Base-by-base conservation (phyloP, 2,888 invertebrate species). In the Athalia rosae region DNA sequence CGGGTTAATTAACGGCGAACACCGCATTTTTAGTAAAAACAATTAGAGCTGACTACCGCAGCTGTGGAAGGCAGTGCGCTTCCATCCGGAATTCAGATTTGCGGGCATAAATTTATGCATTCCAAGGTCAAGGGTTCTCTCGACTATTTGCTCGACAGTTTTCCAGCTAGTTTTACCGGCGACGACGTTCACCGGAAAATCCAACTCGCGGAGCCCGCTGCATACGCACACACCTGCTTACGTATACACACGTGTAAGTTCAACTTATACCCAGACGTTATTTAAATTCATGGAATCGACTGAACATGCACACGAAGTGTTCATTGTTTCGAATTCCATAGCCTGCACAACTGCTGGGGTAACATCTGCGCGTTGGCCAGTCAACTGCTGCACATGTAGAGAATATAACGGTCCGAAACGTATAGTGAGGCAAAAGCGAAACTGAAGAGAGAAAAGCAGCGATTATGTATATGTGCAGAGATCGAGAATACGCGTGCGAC, bases 181-280 rank as follows among this genome's bases (percentile, higher is more conserved):
- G 28, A 28, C 28, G 28, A 28, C 28, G 28, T 28, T 28, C 28
- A 28, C 28, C 28, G 2, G 2, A 28, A 28, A 28, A 28, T 64
- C 11, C 45, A 6, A 62, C 6, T n/a, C 4, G 45, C 6, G n/a
- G 43, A 43, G 9, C n/a, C n/a, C 58, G n/a, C 43, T 41, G 43
- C 43, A n/a, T 43, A 41, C n/a, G 62, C 43, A 43, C 11, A 62
- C 61, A 13, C 63, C 45, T 43, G 13, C 58, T 58, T 15, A 56
- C 59, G 6, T n/a, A 28, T 15, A 4, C 47, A 3, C n/a, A 13
- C 9, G 43, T 45, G 47, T 4, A 13, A 61, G 48, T 11, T 28
- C 43, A 74, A 74, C 61, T 74, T 74, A n/a, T 74, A n/a, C 28
- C 58, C 58, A 62, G n/a, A n/a, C n/a, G n/a, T n/a, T n/a, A 74